phyloP scores from a whole-genome alignment of 2,797 vertebrate species.

The Crotalus adamanteus region DNA sequence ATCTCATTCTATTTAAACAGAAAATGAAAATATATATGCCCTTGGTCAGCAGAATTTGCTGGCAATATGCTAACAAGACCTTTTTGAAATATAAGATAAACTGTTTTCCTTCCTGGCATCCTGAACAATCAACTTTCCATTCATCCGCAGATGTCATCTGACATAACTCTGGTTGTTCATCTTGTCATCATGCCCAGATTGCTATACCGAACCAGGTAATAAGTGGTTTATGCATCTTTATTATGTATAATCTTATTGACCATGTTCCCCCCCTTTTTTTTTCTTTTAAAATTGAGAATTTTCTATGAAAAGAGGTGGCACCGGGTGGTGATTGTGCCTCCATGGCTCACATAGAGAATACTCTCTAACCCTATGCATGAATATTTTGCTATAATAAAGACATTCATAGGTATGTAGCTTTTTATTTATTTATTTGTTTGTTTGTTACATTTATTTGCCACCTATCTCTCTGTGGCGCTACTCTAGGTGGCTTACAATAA shows the following conservation, averaged over 20 bases:
- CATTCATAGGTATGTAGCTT: background rate
- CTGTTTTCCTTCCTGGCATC: background rate
- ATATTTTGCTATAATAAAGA: background rate
- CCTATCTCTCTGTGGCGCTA: background rate
- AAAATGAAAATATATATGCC: background rate
- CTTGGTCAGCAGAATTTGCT: slow-evolving; percentile 47
- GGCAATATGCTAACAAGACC: slow-evolving; percentile 41
- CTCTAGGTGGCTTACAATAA: background rate
- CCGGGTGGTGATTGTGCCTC: background rate
- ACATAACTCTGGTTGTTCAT: slow-evolving; percentile 36
- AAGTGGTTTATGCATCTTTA: background rate
- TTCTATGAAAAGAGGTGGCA: background rate
- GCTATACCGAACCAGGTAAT: background rate
- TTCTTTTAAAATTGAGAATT: background rate
- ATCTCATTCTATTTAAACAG: slow-evolving; percentile 17
- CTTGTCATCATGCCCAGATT: slow-evolving; percentile 13
- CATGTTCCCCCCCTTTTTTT: background rate
- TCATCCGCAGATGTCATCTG: slow-evolving; percentile 45
- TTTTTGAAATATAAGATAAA: slow-evolving; percentile 40
- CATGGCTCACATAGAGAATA: background rate
- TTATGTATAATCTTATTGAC: background rate
- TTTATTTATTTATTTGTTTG: background rate
- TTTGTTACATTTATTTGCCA: background rate
- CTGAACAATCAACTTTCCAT: slow-evolving; percentile 51
- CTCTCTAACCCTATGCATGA: background rate